These are phyloP conservation scores for Ceratotherium simum DNA, from an alignment of 2,113 vertebrate genomes.

Conservation along the genomic window DNA sequence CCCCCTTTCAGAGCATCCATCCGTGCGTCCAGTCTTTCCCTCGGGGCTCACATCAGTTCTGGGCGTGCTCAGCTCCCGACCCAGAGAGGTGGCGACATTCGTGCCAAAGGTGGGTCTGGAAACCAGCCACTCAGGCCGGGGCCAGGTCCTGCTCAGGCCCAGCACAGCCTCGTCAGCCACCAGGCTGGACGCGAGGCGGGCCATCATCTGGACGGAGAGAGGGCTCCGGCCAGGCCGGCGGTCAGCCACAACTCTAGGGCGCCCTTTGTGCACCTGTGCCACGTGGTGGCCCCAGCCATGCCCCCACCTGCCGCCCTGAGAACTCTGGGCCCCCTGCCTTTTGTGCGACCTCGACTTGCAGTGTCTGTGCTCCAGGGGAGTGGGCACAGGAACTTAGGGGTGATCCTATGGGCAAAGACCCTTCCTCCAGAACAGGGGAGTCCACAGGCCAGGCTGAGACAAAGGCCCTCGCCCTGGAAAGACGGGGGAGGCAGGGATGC, in stretches of 20 bases:
- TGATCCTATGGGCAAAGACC: neutral
- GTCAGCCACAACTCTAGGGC: neutral
- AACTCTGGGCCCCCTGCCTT: neutral
- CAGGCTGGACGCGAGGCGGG: neutral
- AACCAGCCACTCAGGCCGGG: neutral
- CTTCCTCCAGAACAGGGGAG: neutral
- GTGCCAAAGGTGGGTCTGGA: neutral
- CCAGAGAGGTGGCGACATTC: neutral
- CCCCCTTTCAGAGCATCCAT: neutral
- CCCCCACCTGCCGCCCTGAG: neutral
- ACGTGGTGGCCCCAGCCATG: neutral
- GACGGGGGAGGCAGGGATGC: neutral
- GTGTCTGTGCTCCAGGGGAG: neutral
- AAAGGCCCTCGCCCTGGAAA: neutral
- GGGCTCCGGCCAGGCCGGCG: neutral
- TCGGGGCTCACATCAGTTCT: neutral
- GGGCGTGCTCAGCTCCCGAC: neutral
- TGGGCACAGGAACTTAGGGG: neutral
- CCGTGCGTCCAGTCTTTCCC: neutral
- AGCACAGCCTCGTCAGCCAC: neutral
- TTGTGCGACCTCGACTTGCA: neutral
- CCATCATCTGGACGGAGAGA: fast-evolving
- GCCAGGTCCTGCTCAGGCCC: neutral
- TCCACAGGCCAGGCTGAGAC: neutral
- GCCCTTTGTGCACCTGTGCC: fast-evolving